These are phyloP conservation scores for Conopomorpha cramerella DNA, from an alignment of 1,140 invertebrate species.

Conservation along the genomic window DNA sequence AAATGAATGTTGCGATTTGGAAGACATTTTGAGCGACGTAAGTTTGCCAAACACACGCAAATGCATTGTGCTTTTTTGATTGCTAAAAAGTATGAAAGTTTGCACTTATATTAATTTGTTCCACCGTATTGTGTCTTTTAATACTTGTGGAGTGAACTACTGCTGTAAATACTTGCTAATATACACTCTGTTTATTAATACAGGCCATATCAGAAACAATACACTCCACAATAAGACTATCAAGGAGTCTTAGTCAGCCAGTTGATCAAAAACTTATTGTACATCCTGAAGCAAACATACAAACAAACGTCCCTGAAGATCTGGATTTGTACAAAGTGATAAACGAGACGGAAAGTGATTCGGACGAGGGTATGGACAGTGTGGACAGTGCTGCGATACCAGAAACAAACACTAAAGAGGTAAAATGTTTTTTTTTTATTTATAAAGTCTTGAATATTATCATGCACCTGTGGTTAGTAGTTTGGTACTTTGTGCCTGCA, in stretches of 20 bases:
- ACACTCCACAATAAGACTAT: slow-evolving; percentile 27
- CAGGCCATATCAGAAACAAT: slow-evolving; percentile 45
- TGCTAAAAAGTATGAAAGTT: background rate
- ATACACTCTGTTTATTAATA: no score
- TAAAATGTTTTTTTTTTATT: background rate
- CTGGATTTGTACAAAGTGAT: slow-evolving; percentile 43
- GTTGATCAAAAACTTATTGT: slow-evolving; percentile 45
- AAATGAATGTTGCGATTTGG: slow-evolving; percentile 41
- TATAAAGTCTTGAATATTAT: slow-evolving; percentile 1
- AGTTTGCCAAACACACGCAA: slow-evolving; percentile 10
- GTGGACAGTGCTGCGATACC: slow-evolving; percentile 14
- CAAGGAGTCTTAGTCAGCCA: slow-evolving; percentile 30
- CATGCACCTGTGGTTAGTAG: no score
- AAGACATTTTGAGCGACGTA: slow-evolving; percentile 56
- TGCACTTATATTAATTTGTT: background rate
- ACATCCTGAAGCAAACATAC: slow-evolving; percentile 44
- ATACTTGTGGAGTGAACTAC: no score
- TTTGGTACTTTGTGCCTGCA: no score
- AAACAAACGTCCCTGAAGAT: slow-evolving; percentile 40
- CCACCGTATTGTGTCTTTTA: no score
- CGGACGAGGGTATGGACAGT: slow-evolving; percentile 33
- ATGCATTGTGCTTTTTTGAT: background rate
- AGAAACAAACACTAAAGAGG: background rate
- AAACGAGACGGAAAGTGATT: slow-evolving; percentile 37
- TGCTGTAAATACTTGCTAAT: no score